Conservation (phyloP, 2,888 invertebrate genomes). For the Plutella xylostella region DNA sequence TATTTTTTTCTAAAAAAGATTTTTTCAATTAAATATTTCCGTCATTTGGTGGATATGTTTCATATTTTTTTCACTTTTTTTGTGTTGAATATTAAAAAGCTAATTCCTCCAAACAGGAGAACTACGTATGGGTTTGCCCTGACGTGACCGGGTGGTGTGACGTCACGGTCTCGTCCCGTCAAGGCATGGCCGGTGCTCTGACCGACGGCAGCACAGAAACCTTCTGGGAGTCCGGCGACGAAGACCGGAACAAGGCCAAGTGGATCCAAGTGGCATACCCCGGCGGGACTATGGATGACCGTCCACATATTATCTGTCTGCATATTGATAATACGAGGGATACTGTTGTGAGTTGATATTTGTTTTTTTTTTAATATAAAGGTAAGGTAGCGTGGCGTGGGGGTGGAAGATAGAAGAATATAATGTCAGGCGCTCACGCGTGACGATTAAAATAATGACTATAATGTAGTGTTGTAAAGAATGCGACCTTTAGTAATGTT, state of each 20-base stretch:
- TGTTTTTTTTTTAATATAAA: too few relatives aligned
- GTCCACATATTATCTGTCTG: conserved; percentile 82
- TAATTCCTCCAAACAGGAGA: too few relatives aligned
- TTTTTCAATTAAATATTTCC: too few relatives aligned
- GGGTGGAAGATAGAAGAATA: too few relatives aligned
- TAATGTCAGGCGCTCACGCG: too few relatives aligned
- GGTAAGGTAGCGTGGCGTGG: too few relatives aligned
- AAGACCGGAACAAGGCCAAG: conserved; percentile 94
- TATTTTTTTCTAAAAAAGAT: too few relatives aligned
- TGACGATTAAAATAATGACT: too few relatives aligned
- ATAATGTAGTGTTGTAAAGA: too few relatives aligned
- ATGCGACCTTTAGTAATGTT: too few relatives aligned
- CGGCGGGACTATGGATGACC: conserved; percentile 54
- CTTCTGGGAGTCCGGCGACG: conserved; percentile 99
- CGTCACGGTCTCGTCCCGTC: conserved; percentile 91
- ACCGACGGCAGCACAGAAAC: conserved; percentile 97
- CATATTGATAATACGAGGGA: conserved; percentile 97
- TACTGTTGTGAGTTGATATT: conserved; percentile 77
- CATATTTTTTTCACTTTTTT: too few relatives aligned
- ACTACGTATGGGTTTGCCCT: conserved; percentile 72
- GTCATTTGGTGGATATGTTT: conserved; percentile 39
- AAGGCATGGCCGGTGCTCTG: conserved; percentile 93
- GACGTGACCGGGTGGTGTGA: conserved; percentile 83
- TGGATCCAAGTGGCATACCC: conserved; percentile 73
- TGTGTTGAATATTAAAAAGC: too few relatives aligned